Evolutionary conservation across 2,888 invertebrate genomes (phyloP), one percentile per base, ranked within the genome.

Genomic region (Caenorhabditis uteleia): DNA sequence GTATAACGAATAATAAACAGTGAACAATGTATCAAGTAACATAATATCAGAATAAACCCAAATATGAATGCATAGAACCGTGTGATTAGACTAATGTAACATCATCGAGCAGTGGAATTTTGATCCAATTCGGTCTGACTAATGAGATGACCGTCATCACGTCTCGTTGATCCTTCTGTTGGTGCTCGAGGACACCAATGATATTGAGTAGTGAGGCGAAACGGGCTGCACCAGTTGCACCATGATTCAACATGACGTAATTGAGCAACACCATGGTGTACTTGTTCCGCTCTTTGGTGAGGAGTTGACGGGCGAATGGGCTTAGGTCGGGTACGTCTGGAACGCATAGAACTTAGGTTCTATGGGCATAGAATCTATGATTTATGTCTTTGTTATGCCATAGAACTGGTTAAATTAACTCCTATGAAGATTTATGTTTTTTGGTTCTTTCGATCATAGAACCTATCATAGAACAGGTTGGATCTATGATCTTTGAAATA

Each of bases 141-240:
- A 38, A 18, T 5, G 16, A 20, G 18, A 38, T 18, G 8, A 38
- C 16, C 16, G 20, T 14, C 10, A 10, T 16, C 18, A 38, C 4
- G 18, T 38, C 38, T 20, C 38, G 16, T 20, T 38, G 61, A 39
- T 56, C 56, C 26, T 50, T 55, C 18, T 62, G 61, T 12, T 62
- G 61, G 14, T 47, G 25, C 16, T 62, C 56, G 23, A 62, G 25
- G 2, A 62, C 44, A 26, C 56, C 61, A 12, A 62, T 56, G 1
- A 62, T 18, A 21, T 46, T 56, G 21, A 62, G 20, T 5, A 62
- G 26, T 3, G 50, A 25, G 6, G 51, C 61, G 12, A 62, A 50
- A 21, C 61, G 16, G 3, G 50, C 56, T 2, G 61, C 47, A 7
- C 61, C 61, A 3, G 29, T 42, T n/a, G 23, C 14, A 12, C 61